Conservation (phyloP, 2,888 invertebrate genomes). For the Lissocephala sabroskyi region DNA sequence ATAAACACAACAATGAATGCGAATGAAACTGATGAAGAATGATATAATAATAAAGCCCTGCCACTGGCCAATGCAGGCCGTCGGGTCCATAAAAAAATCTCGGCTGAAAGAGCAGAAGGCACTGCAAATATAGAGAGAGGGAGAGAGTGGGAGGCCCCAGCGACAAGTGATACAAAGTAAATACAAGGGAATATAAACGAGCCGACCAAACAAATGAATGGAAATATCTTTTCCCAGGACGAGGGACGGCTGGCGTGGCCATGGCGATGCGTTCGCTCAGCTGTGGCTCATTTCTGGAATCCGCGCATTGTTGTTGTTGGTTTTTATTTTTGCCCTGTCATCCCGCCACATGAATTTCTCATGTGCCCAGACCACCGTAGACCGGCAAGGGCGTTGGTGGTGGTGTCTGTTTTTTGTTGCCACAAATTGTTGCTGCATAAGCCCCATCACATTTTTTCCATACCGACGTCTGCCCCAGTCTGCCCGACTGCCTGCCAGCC, state of each 20-base stretch:
- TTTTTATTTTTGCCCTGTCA: conserved; percentile 2
- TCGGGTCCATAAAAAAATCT: conserved; percentile 30
- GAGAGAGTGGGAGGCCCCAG: conserved; percentile 9
- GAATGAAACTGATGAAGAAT: conserved; percentile 64
- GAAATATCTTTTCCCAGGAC: conserved; percentile 9
- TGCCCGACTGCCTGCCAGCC: conserved; percentile 28
- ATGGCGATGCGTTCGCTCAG: background rate
- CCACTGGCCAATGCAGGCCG: background rate
- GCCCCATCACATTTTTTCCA: conserved; percentile 8
- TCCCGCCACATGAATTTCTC: too few species aligned
- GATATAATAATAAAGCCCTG: conserved; percentile 55
- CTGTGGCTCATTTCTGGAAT: background rate
- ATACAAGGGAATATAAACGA: conserved; percentile 59
- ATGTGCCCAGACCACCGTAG: too few species aligned
- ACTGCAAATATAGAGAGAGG: conserved; percentile 50
- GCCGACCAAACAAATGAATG: conserved; percentile 35
- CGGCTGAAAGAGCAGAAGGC: conserved; percentile 28
- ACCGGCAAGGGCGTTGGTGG: too few species aligned
- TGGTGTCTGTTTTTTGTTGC: conserved; percentile 13
- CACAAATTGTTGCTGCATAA: too few species aligned
- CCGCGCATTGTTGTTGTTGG: conserved; percentile 5
- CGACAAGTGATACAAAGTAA: conserved; percentile 67
- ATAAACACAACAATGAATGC: conserved; percentile 61
- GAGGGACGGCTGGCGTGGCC: background rate
- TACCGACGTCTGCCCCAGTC: background rate